Percentiles rank a stretch among this genome's conserved stretches.
These are phyloP conservation scores for Nasonovia ribisnigri DNA, from an alignment of 2,888 invertebrate species.

Conservation along the genomic window DNA sequence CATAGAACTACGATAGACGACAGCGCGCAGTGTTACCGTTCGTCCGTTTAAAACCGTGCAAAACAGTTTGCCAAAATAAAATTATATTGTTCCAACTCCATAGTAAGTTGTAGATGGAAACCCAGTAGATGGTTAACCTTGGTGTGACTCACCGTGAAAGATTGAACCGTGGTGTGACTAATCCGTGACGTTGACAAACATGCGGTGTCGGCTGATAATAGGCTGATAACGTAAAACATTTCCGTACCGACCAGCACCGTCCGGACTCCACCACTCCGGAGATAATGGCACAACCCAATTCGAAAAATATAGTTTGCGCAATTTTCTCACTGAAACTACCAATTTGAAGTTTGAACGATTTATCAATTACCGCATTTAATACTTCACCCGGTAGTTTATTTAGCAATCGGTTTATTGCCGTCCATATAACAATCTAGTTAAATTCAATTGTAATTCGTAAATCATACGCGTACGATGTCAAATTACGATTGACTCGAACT, in stretches of 20 bases:
- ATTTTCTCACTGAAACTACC: not conserved
- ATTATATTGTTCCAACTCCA: not conserved
- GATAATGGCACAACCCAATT: slow-evolving; percentile 34
- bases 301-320: slow-evolving; percentile 30
- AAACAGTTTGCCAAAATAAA: not conserved
- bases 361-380: not conserved
- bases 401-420: not conserved
- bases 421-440: not conserved
- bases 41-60: not conserved
- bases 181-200: slow-evolving; percentile 58
- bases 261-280: not conserved
- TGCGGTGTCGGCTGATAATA: slow-evolving; percentile 59
- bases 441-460: not conserved
- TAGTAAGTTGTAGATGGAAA: not conserved
- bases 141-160: not conserved
- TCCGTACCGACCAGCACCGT: slow-evolving; percentile 30
- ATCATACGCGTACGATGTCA: not conserved
- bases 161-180: slow-evolving; percentile 39
- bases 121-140: slow-evolving; percentile 53
- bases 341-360: not conserved
- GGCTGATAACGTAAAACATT: slow-evolving; percentile 9
- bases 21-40: not conserved
- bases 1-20: not conserved
- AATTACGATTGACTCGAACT: not conserved
- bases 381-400: not conserved